Conservation (phyloP, 2,113 vertebrate species). For the Leptodactylus fuscus region DNA sequence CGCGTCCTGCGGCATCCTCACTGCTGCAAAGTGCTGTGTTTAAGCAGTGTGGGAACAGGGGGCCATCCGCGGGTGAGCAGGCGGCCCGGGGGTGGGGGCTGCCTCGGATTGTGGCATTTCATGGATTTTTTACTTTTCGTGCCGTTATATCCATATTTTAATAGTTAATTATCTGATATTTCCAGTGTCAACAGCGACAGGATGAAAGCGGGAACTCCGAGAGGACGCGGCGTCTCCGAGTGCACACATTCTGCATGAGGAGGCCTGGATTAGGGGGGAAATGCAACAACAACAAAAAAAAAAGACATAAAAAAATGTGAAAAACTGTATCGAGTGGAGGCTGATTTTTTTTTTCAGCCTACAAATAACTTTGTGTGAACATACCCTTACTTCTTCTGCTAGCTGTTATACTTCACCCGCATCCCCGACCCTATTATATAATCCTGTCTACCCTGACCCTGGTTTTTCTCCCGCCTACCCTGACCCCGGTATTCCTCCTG, state of each 20-base stretch:
- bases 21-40: slow-evolving; percentile 36
- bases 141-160: slow-evolving; percentile 49
- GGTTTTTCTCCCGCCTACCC: too few relatives aligned
- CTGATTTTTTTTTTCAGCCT: too few relatives aligned
- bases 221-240: not conserved
- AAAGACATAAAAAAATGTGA: too few relatives aligned
- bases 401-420: too few relatives aligned
- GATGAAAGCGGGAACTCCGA: not conserved
- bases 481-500: too few relatives aligned
- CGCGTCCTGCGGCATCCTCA: slow-evolving; percentile 1
- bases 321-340: too few relatives aligned
- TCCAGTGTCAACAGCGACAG: slow-evolving; percentile 50
- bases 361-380: too few relatives aligned
- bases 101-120: not conserved
- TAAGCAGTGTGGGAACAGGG: slow-evolving; percentile 10
- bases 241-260: not conserved
- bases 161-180: slow-evolving; percentile 44
- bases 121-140: not conserved
- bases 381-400: too few relatives aligned
- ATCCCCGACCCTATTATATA: too few relatives aligned
- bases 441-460: too few relatives aligned
- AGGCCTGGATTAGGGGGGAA: too few relatives aligned
- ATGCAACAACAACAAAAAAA: too few relatives aligned
- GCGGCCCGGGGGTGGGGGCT: not conserved
- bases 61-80: slow-evolving; percentile 29